A percentile compares a stretch with the other conserved stretches of the same genome.
These are phyloP conservation scores for Corythornis leucogaster DNA, from an alignment of 2,797 vertebrate species.

Conservation along the genomic window DNA sequence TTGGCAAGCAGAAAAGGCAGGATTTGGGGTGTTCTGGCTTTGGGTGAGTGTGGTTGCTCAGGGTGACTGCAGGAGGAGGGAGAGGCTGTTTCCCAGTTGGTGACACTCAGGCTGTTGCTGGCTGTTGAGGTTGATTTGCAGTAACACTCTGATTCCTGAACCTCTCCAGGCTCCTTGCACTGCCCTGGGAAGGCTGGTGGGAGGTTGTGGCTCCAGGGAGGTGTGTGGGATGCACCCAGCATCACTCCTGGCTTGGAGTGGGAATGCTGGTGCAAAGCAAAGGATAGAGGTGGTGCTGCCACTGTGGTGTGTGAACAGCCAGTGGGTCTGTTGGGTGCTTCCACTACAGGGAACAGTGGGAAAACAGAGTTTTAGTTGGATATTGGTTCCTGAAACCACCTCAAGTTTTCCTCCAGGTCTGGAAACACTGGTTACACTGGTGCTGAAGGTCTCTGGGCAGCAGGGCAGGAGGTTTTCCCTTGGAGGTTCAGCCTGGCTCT, in stretches of 20 bases:
- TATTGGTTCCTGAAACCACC: neutral
- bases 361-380: neutral
- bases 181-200: neutral
- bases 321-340: neutral
- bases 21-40: neutral
- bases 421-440: neutral
- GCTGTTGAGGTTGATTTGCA: neutral
- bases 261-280: neutral
- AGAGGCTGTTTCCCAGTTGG: neutral
- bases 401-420: neutral
- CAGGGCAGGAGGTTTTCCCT: neutral
- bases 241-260: accelerated
- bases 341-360: neutral
- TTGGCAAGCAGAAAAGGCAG: neutral
- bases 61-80: neutral
- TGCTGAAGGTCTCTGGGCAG: neutral
- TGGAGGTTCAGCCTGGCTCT: neutral
- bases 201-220: neutral
- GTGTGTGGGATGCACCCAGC: neutral
- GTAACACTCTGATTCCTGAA: neutral
- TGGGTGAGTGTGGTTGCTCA: accelerated
- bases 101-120: neutral
- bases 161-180: neutral
- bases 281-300: neutral
- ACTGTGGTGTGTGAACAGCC: neutral